Base-by-base conservation (phyloP, 1,140 invertebrate genomes). In the Diachasmimorpha longicaudata region DNA sequence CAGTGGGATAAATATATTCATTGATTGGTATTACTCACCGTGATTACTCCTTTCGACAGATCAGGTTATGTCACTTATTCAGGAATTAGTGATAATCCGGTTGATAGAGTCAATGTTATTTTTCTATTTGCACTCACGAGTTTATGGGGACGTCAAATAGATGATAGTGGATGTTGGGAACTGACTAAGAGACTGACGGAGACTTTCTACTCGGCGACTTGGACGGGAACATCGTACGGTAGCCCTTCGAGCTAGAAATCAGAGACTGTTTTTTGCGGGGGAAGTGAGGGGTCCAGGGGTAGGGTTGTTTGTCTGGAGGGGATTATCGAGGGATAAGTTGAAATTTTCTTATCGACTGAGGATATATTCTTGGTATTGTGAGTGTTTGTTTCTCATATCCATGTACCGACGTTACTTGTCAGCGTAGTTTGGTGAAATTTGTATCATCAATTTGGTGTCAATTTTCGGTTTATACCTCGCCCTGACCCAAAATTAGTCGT, bases 151-250 rank as follows among this genome's bases (percentile, higher is more conserved):
- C 44, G 36, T 39, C 46, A 13, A 4, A 67, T 0, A n/a, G 23
- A 31, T 10, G 6, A n/a, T 14, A n/a, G 39, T 42, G 39, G 39
- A 6, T 31, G 31, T 10, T 46, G 44, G 44, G 44, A 37, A 39
- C 31, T 10, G 16, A 68, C 10, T 39, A 37, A 69, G 14, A 46
- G 48, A 70, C 69, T 70, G 39, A 52, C 42, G 16, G 46, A 42
- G 21, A 71, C 70, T 72, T 72, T 72, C 70, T 55, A 55, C 44
- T 72, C n/a, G 16, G 11, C n/a, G 23, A 21, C 16, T 21, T 19
- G 14, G 42, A 16, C 31, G 69, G 14, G 21, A 71, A 31, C 31
- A 46, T 70, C 25, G 70, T 19, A 25, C 70, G 70, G 6, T 52
- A 52, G 16, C 48, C 48, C 14, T 0, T 19, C 1, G 1, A 52